phyloP scores from a whole-genome alignment of 2,888 invertebrate species.

The Meiosimyza decipiens region DNA sequence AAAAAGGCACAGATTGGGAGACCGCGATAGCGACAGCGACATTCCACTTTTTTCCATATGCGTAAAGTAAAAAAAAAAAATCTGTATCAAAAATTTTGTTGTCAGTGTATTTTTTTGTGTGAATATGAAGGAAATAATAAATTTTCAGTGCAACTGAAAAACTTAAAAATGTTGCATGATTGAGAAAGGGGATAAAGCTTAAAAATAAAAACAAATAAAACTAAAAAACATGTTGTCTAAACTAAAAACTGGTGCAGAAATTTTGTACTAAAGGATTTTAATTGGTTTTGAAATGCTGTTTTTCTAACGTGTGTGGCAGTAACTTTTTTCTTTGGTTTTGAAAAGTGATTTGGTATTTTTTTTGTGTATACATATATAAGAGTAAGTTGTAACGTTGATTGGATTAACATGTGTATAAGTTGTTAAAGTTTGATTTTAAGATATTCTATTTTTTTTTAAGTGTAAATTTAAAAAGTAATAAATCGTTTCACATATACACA shows the following conservation, averaged over 20 bases:
- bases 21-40: constrained; percentile 69
- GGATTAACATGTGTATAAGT: constrained; percentile 61
- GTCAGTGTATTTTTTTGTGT: constrained; percentile 36
- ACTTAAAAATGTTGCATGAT: constrained; percentile 11
- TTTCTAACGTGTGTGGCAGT: constrained; percentile 36
- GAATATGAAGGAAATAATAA: too few relatives aligned
- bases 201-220: constrained; percentile 27
- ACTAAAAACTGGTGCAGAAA: constrained; percentile 43
- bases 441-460: constrained; percentile 33
- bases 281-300: constrained; percentile 33
- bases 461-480: constrained; percentile 15
- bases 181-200: constrained; percentile 37
- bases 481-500: constrained; percentile 46
- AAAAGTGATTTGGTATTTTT: constrained; percentile 18
- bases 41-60: constrained; percentile 66
- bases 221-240: constrained; percentile 40
- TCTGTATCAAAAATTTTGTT: constrained; percentile 23
- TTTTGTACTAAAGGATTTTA: constrained; percentile 30
- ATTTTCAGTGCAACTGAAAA: too few relatives aligned
- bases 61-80: constrained; percentile 42
- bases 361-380: constrained; percentile 14
- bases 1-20: constrained; percentile 68
- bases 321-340: constrained; percentile 18
- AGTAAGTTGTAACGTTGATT: constrained; percentile 19
- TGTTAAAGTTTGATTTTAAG: constrained; percentile 48